A percentile compares a stretch with the other conserved stretches of the same genome.
Conservation (phyloP, 2,113 vertebrate genomes). For the Panurus biarmicus region DNA sequence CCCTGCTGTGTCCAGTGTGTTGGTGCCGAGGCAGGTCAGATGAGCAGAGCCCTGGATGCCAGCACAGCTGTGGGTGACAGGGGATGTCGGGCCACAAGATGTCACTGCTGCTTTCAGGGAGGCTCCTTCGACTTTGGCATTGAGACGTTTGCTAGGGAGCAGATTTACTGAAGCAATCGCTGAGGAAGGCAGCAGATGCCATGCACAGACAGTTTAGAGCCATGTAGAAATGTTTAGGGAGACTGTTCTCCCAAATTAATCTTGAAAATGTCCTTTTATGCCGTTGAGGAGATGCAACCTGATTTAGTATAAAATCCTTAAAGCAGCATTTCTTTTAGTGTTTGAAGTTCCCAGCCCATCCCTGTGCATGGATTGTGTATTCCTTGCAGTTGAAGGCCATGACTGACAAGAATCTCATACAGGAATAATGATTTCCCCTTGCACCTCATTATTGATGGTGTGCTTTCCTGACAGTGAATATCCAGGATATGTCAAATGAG, state of each 20-base stretch:
- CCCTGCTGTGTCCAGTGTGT: rapidly evolving
- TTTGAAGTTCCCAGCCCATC: neutral
- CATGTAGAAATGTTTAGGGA: neutral
- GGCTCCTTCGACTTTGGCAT: neutral
- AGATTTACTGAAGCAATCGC: neutral
- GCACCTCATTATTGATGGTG: neutral
- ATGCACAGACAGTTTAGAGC: neutral
- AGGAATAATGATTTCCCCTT: neutral
- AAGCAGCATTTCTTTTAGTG: neutral
- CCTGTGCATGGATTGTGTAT: neutral
- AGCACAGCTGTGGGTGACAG: neutral
- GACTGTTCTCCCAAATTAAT: neutral
- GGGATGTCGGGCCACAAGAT: conserved; percentile 38
- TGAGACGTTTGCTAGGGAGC: rapidly evolving
- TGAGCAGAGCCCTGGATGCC: neutral
- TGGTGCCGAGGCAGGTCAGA: neutral
- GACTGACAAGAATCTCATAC: neutral
- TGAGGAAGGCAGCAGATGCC: neutral
- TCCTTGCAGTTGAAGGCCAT: neutral
- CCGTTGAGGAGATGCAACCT: neutral
- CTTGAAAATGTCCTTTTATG: neutral
- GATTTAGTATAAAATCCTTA: neutral
- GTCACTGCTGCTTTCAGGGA: conserved; percentile 7
- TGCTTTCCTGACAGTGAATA: rapidly evolving
- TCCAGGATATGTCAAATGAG: neutral